These are phyloP conservation scores for Galaxias olidus DNA, from an alignment of 2,797 vertebrate species.

Conservation along the genomic window DNA sequence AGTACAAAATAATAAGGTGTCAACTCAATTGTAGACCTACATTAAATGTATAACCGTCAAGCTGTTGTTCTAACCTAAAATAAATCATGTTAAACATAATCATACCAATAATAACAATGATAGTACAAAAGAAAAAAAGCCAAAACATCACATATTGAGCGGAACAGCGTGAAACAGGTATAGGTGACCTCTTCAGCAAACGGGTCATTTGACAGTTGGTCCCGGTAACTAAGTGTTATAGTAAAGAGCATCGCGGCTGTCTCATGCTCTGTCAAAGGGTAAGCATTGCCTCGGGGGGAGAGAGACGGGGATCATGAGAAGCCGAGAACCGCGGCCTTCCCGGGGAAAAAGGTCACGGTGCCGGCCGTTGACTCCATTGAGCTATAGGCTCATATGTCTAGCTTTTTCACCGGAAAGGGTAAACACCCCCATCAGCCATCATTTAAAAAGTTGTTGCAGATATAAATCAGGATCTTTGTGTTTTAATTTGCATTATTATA, in stretches of 20 bases:
- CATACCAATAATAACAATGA: too few species aligned
- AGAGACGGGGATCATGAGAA: conserved; percentile 8
- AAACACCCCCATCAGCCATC: conserved; percentile 65
- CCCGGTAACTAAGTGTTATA: conserved; percentile 47
- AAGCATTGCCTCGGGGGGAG: conserved; percentile 51
- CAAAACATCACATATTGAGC: not conserved
- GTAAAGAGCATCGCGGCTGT: conserved; percentile 47
- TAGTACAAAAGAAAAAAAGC: too few species aligned
- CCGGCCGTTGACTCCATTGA: conserved; percentile 55
- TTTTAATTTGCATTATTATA: conserved; percentile 23
- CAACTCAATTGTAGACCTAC: too few species aligned
- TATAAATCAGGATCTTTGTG: conserved; percentile 33
- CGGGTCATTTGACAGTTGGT: conserved; percentile 42
- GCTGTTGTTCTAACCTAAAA: too few species aligned
- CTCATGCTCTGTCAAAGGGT: conserved; percentile 64
- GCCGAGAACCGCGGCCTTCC: conserved; percentile 15
- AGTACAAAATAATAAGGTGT: too few species aligned
- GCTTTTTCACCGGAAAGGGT: conserved; percentile 70
- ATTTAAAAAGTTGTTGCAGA: conserved; percentile 54
- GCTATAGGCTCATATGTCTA: conserved; percentile 71
- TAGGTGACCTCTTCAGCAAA: conserved; percentile 17
- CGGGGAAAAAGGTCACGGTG: conserved; percentile 59
- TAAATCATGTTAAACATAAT: too few species aligned
- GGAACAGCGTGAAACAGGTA: conserved; percentile 37
- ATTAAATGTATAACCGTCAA: too few species aligned